Conservation (phyloP, 1,140 invertebrate genomes). For the Papilio helenus region DNA sequence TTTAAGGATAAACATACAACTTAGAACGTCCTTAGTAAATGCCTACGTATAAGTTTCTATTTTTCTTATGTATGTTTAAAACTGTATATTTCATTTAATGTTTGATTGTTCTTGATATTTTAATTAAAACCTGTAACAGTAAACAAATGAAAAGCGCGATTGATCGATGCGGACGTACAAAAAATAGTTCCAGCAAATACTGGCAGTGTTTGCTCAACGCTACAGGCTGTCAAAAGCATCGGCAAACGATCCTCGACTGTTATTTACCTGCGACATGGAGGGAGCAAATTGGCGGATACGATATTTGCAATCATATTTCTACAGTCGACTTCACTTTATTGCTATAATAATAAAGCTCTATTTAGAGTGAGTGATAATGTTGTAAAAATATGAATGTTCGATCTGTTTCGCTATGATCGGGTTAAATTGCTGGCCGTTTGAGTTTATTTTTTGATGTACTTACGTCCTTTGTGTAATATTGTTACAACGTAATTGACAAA, state of each 20-base stretch:
- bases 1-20: background rate
- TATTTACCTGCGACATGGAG: slow-evolving; percentile 70
- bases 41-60: too few species aligned
- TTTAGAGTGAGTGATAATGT: slow-evolving; percentile 10
- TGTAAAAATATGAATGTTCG: slow-evolving; percentile 11
- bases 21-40: too few species aligned
- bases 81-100: background rate
- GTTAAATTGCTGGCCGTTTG: slow-evolving; percentile 31
- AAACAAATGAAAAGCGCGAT: slow-evolving; percentile 28
- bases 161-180: slow-evolving; percentile 36
- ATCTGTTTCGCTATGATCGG: slow-evolving; percentile 18
- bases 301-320: slow-evolving; percentile 49
- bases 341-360: slow-evolving; percentile 24
- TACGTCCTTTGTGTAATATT: background rate
- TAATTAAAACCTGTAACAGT: background rate
- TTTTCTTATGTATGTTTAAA: background rate
- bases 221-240: slow-evolving; percentile 75
- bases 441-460: slow-evolving; percentile 10
- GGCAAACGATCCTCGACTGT: slow-evolving; percentile 67
- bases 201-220: slow-evolving; percentile 64
- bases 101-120: background rate
- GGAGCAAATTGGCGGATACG: slow-evolving; percentile 67
- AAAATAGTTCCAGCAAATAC: slow-evolving; percentile 59
- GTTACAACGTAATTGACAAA: background rate
- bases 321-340: slow-evolving; percentile 25